phyloP scores from a whole-genome alignment of 2,888 invertebrate genomes.

The Spatulosminthurus flaviceps region DNA sequence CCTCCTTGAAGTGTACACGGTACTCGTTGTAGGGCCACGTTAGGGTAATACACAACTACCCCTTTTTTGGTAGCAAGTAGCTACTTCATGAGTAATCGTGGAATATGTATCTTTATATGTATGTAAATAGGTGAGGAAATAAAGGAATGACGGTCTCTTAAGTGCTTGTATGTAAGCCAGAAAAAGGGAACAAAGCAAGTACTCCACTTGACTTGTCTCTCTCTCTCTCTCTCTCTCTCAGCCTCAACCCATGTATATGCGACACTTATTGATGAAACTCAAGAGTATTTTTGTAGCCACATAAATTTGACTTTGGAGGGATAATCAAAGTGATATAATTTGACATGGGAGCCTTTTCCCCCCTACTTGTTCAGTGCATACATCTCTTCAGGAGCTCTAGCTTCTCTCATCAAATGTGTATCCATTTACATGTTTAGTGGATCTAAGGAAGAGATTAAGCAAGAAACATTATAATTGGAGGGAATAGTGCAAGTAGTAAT shows the following conservation, averaged over 20 bases:
- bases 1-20: too few relatives aligned
- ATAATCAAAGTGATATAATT: conserved; percentile 18
- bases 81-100: too few relatives aligned
- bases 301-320: conserved; percentile 18
- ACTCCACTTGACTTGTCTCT: conserved; percentile 3
- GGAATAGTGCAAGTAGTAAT: background rate
- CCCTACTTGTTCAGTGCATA: background rate
- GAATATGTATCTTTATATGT: too few relatives aligned
- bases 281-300: conserved; percentile 11
- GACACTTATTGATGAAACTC: background rate
- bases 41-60: too few relatives aligned
- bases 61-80: too few relatives aligned
- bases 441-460: background rate
- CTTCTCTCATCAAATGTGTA: background rate
- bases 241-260: background rate
- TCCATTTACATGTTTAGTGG: background rate
- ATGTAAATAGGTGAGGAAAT: background rate
- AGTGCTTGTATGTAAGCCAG: background rate
- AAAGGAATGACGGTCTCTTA: background rate
- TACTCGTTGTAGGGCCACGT: too few relatives aligned
- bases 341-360: conserved; percentile 6
- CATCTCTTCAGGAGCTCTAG: background rate
- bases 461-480: background rate
- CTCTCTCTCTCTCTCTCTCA: too few relatives aligned
- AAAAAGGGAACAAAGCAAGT: background rate